Percentiles rank a stretch among this genome's conserved stretches.
Conservation (phyloP, 2,113 vertebrate genomes). For the Capreolus pygargus region DNA sequence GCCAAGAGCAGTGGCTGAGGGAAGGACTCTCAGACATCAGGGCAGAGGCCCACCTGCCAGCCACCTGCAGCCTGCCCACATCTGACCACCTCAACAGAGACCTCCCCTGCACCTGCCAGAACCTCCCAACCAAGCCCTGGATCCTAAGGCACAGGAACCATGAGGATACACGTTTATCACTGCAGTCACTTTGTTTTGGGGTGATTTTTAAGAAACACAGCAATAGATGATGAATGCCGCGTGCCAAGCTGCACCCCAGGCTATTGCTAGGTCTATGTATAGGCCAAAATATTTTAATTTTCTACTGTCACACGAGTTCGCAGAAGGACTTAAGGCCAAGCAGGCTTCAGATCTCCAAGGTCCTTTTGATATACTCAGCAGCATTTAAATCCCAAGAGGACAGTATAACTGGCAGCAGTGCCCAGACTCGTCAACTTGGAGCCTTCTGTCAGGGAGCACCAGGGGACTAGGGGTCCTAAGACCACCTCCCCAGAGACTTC, state of each 20-base stretch:
- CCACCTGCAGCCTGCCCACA: too few relatives aligned
- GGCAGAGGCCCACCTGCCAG: background rate
- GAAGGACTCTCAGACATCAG: background rate
- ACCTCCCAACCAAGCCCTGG: background rate
- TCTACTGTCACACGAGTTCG: background rate
- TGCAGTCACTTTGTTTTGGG: background rate
- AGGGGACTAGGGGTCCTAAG: background rate
- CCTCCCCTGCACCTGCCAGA: background rate
- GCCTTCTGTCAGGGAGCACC: background rate
- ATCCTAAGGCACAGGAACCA: background rate
- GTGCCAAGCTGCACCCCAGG: background rate
- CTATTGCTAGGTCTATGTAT: background rate
- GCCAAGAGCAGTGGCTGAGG: background rate
- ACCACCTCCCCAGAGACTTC: background rate
- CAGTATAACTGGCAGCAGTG: background rate
- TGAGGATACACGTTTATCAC: background rate
- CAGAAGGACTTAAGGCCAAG: background rate
- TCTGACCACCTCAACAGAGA: background rate
- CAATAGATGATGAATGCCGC: background rate
- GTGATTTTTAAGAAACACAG: background rate
- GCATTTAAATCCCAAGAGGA: background rate
- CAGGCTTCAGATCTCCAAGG: background rate
- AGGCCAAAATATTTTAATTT: background rate
- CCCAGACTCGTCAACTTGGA: background rate
- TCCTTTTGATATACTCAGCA: background rate